Conservation (phyloP, 2,113 vertebrate genomes). For the Ameiurus melas region DNA sequence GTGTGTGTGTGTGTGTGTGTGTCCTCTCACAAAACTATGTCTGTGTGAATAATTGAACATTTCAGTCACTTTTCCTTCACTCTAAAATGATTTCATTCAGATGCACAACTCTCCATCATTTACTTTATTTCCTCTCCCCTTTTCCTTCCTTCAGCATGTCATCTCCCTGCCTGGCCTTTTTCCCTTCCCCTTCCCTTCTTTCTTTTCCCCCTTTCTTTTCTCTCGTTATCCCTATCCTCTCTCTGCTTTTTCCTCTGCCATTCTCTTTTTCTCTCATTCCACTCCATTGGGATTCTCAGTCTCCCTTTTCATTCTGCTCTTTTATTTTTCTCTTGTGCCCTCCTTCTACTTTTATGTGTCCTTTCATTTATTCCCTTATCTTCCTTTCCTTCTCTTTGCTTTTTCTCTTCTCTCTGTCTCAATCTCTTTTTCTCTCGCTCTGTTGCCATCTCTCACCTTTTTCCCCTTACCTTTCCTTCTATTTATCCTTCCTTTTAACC, state of each 20-base stretch:
- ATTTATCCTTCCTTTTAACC: not conserved
- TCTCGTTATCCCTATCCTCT: not conserved
- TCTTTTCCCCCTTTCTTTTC: not conserved
- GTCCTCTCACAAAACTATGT: too few relatives aligned
- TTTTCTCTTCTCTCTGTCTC: not conserved
- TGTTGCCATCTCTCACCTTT: not conserved
- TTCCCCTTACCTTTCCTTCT: not conserved
- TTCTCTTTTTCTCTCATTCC: not conserved
- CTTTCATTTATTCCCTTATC: not conserved
- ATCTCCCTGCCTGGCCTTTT: not conserved
- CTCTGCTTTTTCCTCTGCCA: not conserved
- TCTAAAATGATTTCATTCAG: slow-evolving; percentile 15
- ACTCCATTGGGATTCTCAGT: not conserved
- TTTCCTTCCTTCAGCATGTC: not conserved
- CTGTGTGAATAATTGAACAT: slow-evolving; percentile 15
- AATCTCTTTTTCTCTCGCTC: not conserved
- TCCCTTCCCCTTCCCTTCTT: not conserved
- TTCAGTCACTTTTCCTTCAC: not conserved
- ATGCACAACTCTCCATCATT: not conserved
- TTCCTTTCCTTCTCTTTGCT: not conserved
- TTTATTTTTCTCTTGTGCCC: not conserved
- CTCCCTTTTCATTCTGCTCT: not conserved
- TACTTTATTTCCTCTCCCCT: not conserved
- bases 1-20: slow-evolving; percentile 1
- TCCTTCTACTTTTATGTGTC: not conserved